These are phyloP conservation scores for Sciurus niger DNA, from an alignment of 2,113 vertebrate species.

Conservation along the genomic window DNA sequence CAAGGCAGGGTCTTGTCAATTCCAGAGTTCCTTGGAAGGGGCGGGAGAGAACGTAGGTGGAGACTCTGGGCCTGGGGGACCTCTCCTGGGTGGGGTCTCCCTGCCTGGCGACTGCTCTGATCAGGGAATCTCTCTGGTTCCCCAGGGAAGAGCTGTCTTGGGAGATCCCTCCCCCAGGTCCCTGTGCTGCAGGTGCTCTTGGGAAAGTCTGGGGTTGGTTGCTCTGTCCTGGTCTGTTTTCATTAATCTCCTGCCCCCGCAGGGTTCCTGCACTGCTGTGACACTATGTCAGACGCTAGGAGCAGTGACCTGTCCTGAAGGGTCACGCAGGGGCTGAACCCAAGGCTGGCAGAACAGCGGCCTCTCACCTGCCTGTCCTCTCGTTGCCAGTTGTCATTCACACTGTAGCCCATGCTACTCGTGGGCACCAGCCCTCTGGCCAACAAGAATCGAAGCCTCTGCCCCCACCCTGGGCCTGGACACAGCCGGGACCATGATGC, in stretches of 20 bases:
- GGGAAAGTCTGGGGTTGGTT: background rate
- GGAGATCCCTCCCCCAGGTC: background rate
- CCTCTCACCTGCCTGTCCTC: background rate
- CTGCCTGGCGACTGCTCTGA: background rate
- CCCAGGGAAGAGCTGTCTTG: background rate
- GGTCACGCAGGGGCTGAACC: background rate
- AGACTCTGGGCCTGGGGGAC: background rate
- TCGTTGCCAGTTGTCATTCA: background rate
- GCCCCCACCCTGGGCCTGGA: accelerated
- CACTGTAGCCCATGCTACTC: background rate
- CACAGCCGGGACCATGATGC: accelerated
- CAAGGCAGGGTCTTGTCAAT: background rate
- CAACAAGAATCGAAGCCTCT: background rate
- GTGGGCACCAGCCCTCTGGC: background rate
- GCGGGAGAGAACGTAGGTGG: background rate
- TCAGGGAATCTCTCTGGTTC: background rate
- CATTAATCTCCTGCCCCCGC: too few species aligned
- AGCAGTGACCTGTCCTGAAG: background rate
- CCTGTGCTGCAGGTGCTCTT: background rate
- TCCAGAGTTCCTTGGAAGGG: background rate
- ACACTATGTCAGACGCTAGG: background rate
- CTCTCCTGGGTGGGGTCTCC: background rate
- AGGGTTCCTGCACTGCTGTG: too few species aligned
- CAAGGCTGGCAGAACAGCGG: background rate
- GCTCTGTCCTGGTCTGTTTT: background rate